Percentiles rank a stretch among this genome's conserved stretches.
Conservation (phyloP, 23 tunicate species). For the Botrylloides violaceus region DNA sequence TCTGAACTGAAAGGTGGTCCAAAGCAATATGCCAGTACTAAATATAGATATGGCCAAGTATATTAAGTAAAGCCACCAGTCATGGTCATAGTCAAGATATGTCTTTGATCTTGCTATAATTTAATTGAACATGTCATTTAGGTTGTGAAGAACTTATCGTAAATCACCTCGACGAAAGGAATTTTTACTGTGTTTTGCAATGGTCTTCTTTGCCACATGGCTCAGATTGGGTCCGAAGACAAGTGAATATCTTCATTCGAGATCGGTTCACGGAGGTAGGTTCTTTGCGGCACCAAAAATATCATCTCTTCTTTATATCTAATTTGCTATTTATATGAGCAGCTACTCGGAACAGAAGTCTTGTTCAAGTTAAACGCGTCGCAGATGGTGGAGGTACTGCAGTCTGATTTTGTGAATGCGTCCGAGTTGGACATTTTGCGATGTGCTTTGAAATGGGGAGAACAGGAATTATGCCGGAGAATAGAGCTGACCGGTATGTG, state of each 20-base stretch:
- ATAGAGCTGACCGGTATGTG: slow-evolving; percentile 37
- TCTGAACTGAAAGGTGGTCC: no score
- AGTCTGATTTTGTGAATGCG: slow-evolving; percentile 70
- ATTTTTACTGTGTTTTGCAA: slow-evolving; percentile 36
- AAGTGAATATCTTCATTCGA: slow-evolving; percentile 39
- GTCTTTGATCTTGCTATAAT: no score
- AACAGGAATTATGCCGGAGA: slow-evolving; percentile 47
- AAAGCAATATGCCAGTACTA: no score
- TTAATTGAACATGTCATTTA: no score
- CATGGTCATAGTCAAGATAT: no score
- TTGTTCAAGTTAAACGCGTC: slow-evolving; percentile 20
- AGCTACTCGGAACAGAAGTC: slow-evolving; percentile 41
- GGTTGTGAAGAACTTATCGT: slow-evolving; percentile 64
- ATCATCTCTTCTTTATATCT: background rate
- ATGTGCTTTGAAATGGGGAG: slow-evolving; percentile 75
- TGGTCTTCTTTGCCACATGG: slow-evolving; percentile 85
- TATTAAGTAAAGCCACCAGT: no score
- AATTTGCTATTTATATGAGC: background rate
- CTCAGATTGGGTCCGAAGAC: slow-evolving; percentile 57
- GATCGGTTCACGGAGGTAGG: slow-evolving; percentile 70
- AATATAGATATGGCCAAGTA: no score
- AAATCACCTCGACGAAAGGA: slow-evolving; percentile 29
- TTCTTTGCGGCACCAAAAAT: background rate
- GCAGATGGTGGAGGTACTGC: slow-evolving; percentile 44
- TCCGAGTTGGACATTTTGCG: slow-evolving; percentile 68